Percentiles rank a stretch among this genome's conserved stretches.
phyloP scores from a whole-genome alignment of 2,888 invertebrate species.

The Dascillus cervinus region DNA sequence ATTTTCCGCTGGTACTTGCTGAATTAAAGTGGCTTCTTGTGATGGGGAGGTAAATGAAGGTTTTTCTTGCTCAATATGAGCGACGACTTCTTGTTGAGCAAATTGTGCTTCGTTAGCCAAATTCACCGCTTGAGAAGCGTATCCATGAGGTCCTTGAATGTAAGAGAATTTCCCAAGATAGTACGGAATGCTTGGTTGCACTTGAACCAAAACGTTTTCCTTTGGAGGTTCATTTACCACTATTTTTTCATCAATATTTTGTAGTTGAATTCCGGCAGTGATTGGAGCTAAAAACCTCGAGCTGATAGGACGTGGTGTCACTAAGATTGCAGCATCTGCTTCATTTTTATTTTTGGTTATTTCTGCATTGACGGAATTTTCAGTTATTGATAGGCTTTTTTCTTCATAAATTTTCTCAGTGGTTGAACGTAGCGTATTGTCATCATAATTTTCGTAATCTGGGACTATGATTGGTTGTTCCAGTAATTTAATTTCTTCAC shows the following conservation, averaged over 20 bases:
- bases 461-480: conserved; percentile 39
- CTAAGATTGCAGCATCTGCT: conserved; percentile 35
- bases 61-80: no score
- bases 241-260: conserved; percentile 33
- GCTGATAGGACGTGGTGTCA: conserved; percentile 50
- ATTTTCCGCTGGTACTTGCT: no score
- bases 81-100: no score
- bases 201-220: conserved; percentile 45
- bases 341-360: conserved; percentile 1
- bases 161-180: conserved; percentile 44
- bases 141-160: neutral
- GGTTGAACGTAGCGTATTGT: conserved; percentile 10
- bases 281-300: conserved; percentile 53
- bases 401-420: neutral
- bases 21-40: no score
- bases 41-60: no score
- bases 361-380: neutral
- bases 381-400: neutral
- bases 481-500: conserved; percentile 21
- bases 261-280: conserved; percentile 50
- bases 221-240: conserved; percentile 25
- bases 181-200: conserved; percentile 57
- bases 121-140: no score
- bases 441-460: conserved; percentile 27
- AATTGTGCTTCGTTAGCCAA: no score